A percentile compares a stretch with the other conserved stretches of the same genome.
Evolutionary conservation across 2,888 invertebrate species (phyloP).

Genomic region (Rutpela maculata): DNA sequence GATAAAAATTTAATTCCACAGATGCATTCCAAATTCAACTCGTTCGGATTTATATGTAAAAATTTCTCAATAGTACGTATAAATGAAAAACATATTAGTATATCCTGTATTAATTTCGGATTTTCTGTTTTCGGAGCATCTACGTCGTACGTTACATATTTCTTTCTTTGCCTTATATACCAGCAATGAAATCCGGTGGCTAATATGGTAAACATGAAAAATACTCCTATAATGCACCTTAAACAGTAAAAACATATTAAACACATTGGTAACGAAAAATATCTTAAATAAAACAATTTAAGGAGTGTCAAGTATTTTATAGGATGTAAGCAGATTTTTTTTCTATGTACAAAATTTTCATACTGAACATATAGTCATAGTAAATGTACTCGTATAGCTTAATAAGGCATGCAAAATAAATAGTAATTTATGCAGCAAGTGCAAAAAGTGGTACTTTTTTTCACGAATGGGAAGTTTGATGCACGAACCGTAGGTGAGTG

Average conservation of each 20-base stretch:
- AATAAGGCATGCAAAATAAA: too few species aligned
- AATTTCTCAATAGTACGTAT: constrained; percentile 79
- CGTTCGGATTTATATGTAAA: constrained; percentile 77
- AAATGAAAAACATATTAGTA: constrained; percentile 77
- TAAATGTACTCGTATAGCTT: too few species aligned
- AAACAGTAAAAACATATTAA: constrained; percentile 46
- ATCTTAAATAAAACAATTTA: too few species aligned
- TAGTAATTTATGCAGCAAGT: too few species aligned
- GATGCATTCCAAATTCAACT: constrained; percentile 79
- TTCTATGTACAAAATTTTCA: too few species aligned
- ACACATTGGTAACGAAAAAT: neutral
- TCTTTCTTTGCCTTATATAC: constrained; percentile 58
- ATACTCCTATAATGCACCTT: constrained; percentile 62
- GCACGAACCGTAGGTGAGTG: too few species aligned
- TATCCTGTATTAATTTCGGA: constrained; percentile 56
- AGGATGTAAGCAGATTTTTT: too few species aligned
- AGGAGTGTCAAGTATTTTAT: too few species aligned
- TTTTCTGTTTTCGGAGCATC: constrained; percentile 50
- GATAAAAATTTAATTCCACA: constrained; percentile 79
- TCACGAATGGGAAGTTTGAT: too few species aligned
- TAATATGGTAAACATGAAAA: constrained; percentile 60
- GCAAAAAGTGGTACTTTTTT: too few species aligned
- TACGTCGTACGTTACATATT: constrained; percentile 57
- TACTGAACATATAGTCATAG: too few species aligned
- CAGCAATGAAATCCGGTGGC: constrained; percentile 65